Evolutionary conservation across 30 jellyfish, hydroid and myxozoan species (phyloP).

Genomic region (Aurelia aurita complex sp. Pacific): DNA sequence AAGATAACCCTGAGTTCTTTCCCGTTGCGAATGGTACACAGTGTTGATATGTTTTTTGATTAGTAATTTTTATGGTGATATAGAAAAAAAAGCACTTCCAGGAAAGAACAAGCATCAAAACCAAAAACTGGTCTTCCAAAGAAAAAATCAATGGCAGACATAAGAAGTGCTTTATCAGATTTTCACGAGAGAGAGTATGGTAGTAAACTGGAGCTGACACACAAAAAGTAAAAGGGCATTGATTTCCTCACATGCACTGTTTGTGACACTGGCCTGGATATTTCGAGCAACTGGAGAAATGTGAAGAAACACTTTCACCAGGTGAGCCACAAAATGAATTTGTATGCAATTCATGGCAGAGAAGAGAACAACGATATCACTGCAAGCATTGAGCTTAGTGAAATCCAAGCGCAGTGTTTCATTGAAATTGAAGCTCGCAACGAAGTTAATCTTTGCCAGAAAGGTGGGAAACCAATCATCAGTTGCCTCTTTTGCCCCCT

Average conservation of each 20-base stretch:
- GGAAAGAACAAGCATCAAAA: constrained; percentile 6
- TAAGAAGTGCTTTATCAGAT: constrained; percentile 8
- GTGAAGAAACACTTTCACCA: constrained; percentile 15
- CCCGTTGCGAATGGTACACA: too few relatives aligned
- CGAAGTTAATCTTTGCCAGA: neutral
- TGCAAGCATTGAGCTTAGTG: constrained; percentile 2
- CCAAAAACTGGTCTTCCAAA: constrained; percentile 16
- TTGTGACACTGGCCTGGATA: constrained; percentile 24
- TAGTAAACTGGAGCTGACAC: constrained; percentile 6
- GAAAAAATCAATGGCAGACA: neutral
- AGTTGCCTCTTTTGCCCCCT: constrained; percentile 10
- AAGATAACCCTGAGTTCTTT: too few relatives aligned
- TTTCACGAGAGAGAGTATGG: constrained; percentile 20
- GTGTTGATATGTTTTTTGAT: too few relatives aligned
- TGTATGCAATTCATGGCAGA: constrained; percentile 14
- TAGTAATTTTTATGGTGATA: neutral
- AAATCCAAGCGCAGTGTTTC: constrained; percentile 16
- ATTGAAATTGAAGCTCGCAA: constrained; percentile 33
- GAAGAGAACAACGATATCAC: neutral
- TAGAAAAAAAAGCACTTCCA: neutral
- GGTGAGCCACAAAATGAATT: constrained; percentile 23
- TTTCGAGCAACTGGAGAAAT: constrained; percentile 29
- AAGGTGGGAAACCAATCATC: constrained; percentile 10
- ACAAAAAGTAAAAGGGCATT: constrained; percentile 5
- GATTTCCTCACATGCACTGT: constrained; percentile 10